Percentiles rank a stretch among this genome's conserved stretches.
These are phyloP conservation scores for Sitophilus oryzae DNA, from an alignment of 1,140 invertebrate species.

Conservation along the genomic window DNA sequence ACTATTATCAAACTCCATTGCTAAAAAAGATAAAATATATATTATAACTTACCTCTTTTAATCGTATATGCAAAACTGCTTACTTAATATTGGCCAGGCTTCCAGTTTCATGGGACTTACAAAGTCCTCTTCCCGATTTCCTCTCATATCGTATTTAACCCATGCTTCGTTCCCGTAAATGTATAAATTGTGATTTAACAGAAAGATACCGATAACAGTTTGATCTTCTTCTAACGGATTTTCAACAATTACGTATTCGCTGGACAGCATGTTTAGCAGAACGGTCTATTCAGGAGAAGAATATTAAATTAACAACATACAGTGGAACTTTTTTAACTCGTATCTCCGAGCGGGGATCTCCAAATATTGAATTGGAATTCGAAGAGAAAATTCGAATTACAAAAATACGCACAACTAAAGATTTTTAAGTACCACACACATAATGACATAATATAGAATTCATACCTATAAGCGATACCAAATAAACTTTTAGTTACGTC, in stretches of 20 bases:
- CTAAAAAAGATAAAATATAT: too few species aligned
- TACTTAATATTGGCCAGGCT: constrained; percentile 67
- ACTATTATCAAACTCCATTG: constrained; percentile 66
- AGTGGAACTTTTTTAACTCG: too few species aligned
- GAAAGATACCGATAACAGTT: constrained; percentile 57
- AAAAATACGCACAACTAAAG: too few species aligned
- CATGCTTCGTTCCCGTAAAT: constrained; percentile 58
- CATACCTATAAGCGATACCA: too few species aligned
- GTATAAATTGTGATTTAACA: constrained; percentile 71
- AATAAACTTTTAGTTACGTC: too few species aligned
- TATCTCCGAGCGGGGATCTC: too few species aligned
- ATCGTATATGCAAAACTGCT: constrained; percentile 30
- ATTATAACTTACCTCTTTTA: too few species aligned
- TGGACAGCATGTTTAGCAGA: constrained; percentile 82
- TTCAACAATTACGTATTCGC: constrained; percentile 78
- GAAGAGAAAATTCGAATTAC: too few species aligned
- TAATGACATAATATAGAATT: too few species aligned
- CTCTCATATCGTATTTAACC: constrained; percentile 71
- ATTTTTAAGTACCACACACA: too few species aligned
- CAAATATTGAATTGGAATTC: too few species aligned
- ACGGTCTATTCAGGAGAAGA: constrained; percentile 54
- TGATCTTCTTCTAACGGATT: constrained; percentile 67
- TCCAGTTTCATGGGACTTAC: constrained; percentile 54
- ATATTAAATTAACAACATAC: too few species aligned
- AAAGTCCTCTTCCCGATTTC: constrained; percentile 58